Evolutionary conservation across 2,888 invertebrate genomes (phyloP).

Genomic region (Plusia festucae): DNA sequence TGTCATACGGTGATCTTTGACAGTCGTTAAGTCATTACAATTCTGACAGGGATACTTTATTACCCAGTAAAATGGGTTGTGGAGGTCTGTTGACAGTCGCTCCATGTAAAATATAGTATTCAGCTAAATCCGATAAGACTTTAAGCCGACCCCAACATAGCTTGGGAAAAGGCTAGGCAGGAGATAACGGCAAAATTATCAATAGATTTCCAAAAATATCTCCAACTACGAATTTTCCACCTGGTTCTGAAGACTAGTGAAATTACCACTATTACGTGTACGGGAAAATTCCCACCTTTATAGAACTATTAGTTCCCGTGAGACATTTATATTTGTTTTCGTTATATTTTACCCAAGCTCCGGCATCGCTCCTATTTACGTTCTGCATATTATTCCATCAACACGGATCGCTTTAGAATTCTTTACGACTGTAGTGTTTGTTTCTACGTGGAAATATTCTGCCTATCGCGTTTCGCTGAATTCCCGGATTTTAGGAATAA

Average conservation of each 20-base stretch:
- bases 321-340: constrained; percentile 6
- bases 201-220: constrained; percentile 1
- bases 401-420: constrained; percentile 5
- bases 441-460: constrained; percentile 1
- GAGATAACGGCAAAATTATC: too few relatives aligned
- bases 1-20: too few relatives aligned
- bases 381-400: not conserved
- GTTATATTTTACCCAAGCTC: not conserved
- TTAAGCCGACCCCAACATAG: too few relatives aligned
- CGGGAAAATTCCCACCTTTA: not conserved
- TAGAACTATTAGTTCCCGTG: not conserved
- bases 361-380: not conserved
- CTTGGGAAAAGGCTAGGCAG: too few relatives aligned
- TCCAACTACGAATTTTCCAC: not conserved
- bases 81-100: too few relatives aligned
- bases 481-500: not conserved
- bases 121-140: too few relatives aligned
- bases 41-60: too few relatives aligned
- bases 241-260: not conserved
- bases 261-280: not conserved
- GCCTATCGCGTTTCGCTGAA: constrained; percentile 2
- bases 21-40: too few relatives aligned
- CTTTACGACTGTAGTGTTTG: constrained; percentile 4
- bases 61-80: too few relatives aligned
- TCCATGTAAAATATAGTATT: too few relatives aligned